Conservation (phyloP, 2,888 invertebrate species). For the Callosobruchus maculatus region DNA sequence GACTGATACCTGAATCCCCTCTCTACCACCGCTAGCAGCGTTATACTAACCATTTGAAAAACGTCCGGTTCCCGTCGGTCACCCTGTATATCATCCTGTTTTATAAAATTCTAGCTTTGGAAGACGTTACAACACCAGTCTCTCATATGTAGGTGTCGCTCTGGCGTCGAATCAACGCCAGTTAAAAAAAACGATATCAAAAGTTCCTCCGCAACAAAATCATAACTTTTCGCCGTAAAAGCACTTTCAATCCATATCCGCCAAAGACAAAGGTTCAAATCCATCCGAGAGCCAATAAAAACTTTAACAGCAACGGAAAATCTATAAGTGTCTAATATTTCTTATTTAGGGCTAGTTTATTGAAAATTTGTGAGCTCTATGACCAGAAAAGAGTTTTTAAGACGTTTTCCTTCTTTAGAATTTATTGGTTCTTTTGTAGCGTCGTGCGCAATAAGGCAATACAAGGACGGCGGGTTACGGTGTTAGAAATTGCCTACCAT, state of each 20-base stretch:
- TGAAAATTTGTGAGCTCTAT: slow-evolving; percentile 6
- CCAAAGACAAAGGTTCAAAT: neutral
- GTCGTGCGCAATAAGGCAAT: neutral
- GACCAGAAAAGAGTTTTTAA: slow-evolving; percentile 6
- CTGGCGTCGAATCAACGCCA: too few relatives aligned
- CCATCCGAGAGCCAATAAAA: slow-evolving; percentile 5
- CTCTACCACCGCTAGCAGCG: too few relatives aligned
- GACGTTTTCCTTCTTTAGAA: neutral
- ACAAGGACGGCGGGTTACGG: neutral
- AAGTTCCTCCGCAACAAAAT: neutral
- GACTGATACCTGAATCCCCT: too few relatives aligned
- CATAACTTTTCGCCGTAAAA: neutral
- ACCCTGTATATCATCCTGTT: too few relatives aligned
- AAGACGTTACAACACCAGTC: too few relatives aligned
- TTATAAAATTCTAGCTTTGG: too few relatives aligned
- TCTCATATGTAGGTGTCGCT: too few relatives aligned
- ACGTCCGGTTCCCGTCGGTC: too few relatives aligned
- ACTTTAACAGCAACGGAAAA: slow-evolving; percentile 6
- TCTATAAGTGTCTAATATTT: slow-evolving; percentile 9
- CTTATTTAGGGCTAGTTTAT: slow-evolving; percentile 3
- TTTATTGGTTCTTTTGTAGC: neutral
- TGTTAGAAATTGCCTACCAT: neutral
- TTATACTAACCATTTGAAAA: too few relatives aligned
- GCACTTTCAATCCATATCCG: neutral
- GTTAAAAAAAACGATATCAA: too few relatives aligned